Base-by-base conservation (phyloP, 1,140 invertebrate genomes). In the Wasmannia auropunctata region DNA sequence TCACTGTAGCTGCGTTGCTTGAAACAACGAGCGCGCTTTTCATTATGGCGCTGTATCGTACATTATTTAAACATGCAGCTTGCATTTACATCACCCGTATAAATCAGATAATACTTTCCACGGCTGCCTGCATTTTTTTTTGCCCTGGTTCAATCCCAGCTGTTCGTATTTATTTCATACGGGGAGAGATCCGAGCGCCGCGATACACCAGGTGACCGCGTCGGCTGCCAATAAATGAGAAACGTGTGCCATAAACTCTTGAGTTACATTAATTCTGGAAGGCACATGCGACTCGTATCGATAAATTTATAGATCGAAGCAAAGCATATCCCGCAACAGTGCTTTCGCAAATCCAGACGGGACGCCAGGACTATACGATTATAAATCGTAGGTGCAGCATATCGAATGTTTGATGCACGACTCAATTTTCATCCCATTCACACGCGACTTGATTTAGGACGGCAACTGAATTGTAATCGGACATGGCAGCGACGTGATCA, bases 261-360 rank as follows among this genome's bases (percentile, higher is more conserved):
- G 70, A 83, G 67, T 72, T 70, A 31, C 65, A 74, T 72, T 58
- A 83, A 83, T 83, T 83, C 67, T 58, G 54, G 67, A 83, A 58
- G 67, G 31, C 19, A 49, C 16, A 19, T 25, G 22, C 46, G 76
- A 79, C 14, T 67, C n/a, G 31, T 5, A 28, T 8, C 43, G 63
- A 72, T 43, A 25, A 81, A 72, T 80, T 77, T 43, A 46, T 34
- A 58, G n/a, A 19, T 31, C 65, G 51, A 56, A 43, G 43, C n/a
- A n/a, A 58, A 81, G 37, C 22, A 28, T 72, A 28, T 46, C 19
- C 34, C 22, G 28, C 16, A 31, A 56, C 43, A 70, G 16, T 6
- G 5, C 37, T n/a, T n/a, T 81, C 51, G 7, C 25, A 43, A 49
- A 69, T 74, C 28, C 46, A 46, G 5, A 58, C 7, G 11, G 14